Percentiles rank a stretch among this genome's conserved stretches.
These are phyloP conservation scores for Lepus americanus DNA, from an alignment of 2,113 vertebrate species.

Conservation along the genomic window DNA sequence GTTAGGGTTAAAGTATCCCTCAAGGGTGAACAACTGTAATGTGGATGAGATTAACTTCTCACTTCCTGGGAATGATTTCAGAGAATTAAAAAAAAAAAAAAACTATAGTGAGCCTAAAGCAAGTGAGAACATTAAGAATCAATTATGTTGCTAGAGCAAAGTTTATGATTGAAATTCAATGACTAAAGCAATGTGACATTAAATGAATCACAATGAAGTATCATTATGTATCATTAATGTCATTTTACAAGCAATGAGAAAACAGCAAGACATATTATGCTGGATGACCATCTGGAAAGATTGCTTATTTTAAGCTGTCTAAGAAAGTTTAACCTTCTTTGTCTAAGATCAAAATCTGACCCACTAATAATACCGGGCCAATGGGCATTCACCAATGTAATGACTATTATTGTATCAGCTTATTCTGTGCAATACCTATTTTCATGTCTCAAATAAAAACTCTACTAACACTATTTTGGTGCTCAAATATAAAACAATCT, in stretches of 20 bases:
- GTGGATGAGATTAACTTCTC: conserved; percentile 68
- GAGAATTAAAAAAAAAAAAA: conserved; percentile 29
- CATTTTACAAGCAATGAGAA: conserved; percentile 28
- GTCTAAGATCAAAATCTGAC: conserved; percentile 30
- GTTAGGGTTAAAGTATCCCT: neutral
- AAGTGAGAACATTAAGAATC: conserved; percentile 69
- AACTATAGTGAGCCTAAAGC: conserved; percentile 47
- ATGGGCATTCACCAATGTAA: neutral
- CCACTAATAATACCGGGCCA: neutral
- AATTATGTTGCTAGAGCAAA: conserved; percentile 72
- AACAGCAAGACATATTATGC: conserved; percentile 45
- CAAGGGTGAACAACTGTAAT: conserved; percentile 9
- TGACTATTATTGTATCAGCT: neutral
- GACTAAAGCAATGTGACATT: conserved; percentile 62
- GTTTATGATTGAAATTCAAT: conserved; percentile 72
- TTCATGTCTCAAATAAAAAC: neutral
- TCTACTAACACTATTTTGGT: neutral
- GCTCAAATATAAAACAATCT: neutral
- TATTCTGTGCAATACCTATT: neutral
- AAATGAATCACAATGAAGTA: conserved; percentile 50
- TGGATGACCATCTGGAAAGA: conserved; percentile 49
- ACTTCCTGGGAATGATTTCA: conserved; percentile 70
- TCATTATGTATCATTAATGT: conserved; percentile 50
- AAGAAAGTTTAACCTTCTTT: neutral
- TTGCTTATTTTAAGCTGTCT: conserved; percentile 15